These are phyloP conservation scores for Mormyrus lacerda DNA, from an alignment of 2,113 vertebrate genomes.

Conservation along the genomic window DNA sequence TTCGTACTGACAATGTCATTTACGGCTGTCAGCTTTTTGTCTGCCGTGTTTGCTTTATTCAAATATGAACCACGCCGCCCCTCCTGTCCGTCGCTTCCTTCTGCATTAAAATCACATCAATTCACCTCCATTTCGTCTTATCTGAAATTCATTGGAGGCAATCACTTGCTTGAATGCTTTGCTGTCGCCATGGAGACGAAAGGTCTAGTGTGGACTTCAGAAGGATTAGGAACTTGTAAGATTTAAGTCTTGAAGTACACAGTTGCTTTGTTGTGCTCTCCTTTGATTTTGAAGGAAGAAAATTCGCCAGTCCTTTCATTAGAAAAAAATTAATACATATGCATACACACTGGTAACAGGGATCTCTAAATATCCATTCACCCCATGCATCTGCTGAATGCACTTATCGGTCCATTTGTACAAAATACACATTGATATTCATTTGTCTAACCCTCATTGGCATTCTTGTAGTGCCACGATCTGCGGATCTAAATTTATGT, in stretches of 20 bases:
- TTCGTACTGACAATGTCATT: constrained; percentile 99
- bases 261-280: constrained; percentile 72
- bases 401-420: constrained; percentile 47
- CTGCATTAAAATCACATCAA: constrained; percentile 99
- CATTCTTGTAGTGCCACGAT: constrained; percentile 38
- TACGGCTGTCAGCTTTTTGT: constrained; percentile 99
- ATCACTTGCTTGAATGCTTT: constrained; percentile 99
- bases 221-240: constrained; percentile 98
- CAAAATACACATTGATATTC: constrained; percentile 56
- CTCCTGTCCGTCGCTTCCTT: constrained; percentile 95
- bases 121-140: constrained; percentile 99
- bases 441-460: constrained; percentile 48
- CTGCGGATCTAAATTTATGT: constrained; percentile 41
- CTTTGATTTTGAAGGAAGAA: constrained; percentile 69
- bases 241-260: constrained; percentile 95
- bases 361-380: constrained; percentile 56
- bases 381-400: constrained; percentile 19
- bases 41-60: constrained; percentile 99
- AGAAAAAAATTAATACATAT: constrained; percentile 56
- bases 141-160: constrained; percentile 99
- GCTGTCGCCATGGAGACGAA: constrained; percentile 97
- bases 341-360: constrained; percentile 49
- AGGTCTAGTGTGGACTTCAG: constrained; percentile 95
- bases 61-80: constrained; percentile 99
- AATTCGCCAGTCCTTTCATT: constrained; percentile 62